Conservation (phyloP, 2,113 vertebrate genomes). For the Oryzias melastigma region DNA sequence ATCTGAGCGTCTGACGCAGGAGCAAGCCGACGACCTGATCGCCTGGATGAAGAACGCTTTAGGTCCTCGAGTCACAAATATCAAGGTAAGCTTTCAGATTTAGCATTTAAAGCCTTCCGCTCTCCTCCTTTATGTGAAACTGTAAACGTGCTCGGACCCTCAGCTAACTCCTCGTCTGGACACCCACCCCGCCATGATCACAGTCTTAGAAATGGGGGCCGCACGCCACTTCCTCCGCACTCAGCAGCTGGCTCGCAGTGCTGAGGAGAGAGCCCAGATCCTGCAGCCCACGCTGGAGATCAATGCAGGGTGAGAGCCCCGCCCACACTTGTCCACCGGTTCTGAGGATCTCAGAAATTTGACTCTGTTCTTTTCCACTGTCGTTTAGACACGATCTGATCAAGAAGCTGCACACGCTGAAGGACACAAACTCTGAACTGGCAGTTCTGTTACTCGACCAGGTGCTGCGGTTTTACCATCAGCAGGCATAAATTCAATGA, state of each 20-base stretch:
- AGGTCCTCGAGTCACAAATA: slow-evolving; percentile 81
- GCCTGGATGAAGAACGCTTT: slow-evolving; percentile 94
- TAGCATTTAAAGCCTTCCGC: neutral
- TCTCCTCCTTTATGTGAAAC: neutral
- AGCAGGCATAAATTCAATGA: neutral
- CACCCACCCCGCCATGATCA: slow-evolving; percentile 97
- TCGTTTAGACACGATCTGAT: slow-evolving; percentile 85
- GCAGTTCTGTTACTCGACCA: slow-evolving; percentile 90
- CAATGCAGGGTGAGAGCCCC: slow-evolving; percentile 82
- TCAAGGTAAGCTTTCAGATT: slow-evolving; percentile 80
- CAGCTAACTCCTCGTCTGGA: slow-evolving; percentile 91
- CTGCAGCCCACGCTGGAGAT: slow-evolving; percentile 96
- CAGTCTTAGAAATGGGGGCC: slow-evolving; percentile 96
- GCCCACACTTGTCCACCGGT: neutral
- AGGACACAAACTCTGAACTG: slow-evolving; percentile 83
- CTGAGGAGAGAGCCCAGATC: slow-evolving; percentile 91
- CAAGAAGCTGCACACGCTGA: slow-evolving; percentile 85
- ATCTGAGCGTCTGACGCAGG: slow-evolving; percentile 81
- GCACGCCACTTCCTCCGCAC: slow-evolving; percentile 96
- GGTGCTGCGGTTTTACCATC: slow-evolving; percentile 67
- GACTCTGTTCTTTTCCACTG: neutral
- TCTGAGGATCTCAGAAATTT: neutral
- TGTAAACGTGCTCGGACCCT: neutral
- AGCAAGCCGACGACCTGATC: slow-evolving; percentile 86
- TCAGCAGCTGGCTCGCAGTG: slow-evolving; percentile 89